A percentile compares a stretch with the other conserved stretches of the same genome.
Conservation (phyloP, 2,113 vertebrate species). For the Pteronura brasiliensis region DNA sequence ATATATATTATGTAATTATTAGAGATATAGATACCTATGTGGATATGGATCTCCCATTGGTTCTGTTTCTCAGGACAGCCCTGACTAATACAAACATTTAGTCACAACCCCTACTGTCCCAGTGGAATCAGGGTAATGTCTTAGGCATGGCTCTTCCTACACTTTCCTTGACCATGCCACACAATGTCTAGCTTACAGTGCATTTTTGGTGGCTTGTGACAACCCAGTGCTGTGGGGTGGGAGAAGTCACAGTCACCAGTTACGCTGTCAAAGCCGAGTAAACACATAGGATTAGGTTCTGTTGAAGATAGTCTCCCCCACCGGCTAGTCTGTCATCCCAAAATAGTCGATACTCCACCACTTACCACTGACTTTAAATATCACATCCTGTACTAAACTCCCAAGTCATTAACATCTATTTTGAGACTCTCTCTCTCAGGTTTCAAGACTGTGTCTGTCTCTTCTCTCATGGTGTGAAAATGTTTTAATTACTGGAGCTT, state of each 20-base stretch:
- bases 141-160: background rate
- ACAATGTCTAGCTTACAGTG: background rate
- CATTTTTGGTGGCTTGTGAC: background rate
- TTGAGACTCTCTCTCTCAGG: background rate
- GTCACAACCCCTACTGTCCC: background rate
- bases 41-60: background rate
- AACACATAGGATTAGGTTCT: background rate
- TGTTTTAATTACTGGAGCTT: background rate
- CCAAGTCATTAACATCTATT: background rate
- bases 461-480: background rate
- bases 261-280: background rate
- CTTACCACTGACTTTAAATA: conserved; percentile 3
- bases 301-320: background rate
- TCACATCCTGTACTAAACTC: background rate
- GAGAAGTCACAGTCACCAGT: background rate
- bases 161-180: background rate
- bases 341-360: background rate
- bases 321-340: background rate
- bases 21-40: background rate
- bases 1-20: background rate
- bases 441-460: background rate
- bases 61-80: background rate
- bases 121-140: background rate
- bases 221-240: background rate
- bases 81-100: background rate